Base-by-base conservation (phyloP, 2,888 invertebrate genomes). In the Camptogramma bilineatum region DNA sequence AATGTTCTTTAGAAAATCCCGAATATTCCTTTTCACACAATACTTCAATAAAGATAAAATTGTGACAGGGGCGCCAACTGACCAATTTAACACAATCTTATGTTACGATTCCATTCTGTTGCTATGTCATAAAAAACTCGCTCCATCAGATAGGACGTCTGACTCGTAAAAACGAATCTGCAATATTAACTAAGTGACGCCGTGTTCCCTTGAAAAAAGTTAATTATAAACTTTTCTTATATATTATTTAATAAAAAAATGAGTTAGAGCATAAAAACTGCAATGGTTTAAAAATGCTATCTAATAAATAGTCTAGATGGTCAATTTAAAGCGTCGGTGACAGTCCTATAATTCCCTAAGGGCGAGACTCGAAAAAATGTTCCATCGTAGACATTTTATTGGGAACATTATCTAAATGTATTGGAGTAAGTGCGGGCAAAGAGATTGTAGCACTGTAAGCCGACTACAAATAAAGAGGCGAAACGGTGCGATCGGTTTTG, bases 391-490 rank as follows among this genome's bases (percentile, higher is more conserved):
- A 69, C 68, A 68, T 66, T 71, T 71, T 73, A 73, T 74, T 72
- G 73, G 67, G 62, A 48, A 59, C 61, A 66, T 75, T 73, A 76
- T 69, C 70, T 66, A 74, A 77, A 82, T 76, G 77, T 77, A 81
- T 77, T 80, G 76, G 67, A 81, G 74, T 73, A 77, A 78, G 77
- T 76, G 76, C 75, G 76, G 68, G 71, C 74, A 80, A 74, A 73
- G 79, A 79, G 75, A 83, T 83, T 78, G 81, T 81, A 81, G 79
- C 76, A 77, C 75, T 77, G 79, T 84, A 85, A 87, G 83, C 78
- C 76, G 75, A 77, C 79, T 83, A 81, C 80, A 82, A 85, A 86
- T 85, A 86, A 83, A 85, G 82, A 79, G 78, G 73, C 73, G 74
- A 77, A 79, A 81, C 76, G 72, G 71, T 71, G 69, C 81, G 76